Conservation (phyloP, 2,113 vertebrate species). For the Parotia lawesii region DNA sequence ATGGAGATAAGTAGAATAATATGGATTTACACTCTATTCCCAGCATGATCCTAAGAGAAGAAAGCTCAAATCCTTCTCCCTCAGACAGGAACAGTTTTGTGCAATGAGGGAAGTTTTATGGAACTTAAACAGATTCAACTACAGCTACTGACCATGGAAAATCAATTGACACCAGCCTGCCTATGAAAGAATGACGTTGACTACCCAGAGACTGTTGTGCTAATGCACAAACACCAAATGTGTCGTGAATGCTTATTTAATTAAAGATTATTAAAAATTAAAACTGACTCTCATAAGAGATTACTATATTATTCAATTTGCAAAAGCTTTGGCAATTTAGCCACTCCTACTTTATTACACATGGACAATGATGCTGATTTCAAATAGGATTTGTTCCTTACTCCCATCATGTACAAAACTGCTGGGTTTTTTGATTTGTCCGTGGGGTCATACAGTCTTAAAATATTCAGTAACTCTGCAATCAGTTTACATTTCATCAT, state of each 20-base stretch:
- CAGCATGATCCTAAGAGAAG: not conserved
- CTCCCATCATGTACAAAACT: not conserved
- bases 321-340: not conserved
- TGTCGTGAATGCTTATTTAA: not conserved
- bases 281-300: not conserved
- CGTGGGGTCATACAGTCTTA: fast-evolving
- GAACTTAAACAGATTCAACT: not conserved
- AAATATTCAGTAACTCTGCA: not conserved
- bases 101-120: not conserved
- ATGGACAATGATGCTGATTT: not conserved
- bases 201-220: not conserved
- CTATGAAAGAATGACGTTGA: not conserved
- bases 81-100: not conserved
- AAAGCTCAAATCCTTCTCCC: not conserved
- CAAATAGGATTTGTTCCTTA: not conserved
- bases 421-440: not conserved
- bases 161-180: not conserved
- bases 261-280: constrained; percentile 31
- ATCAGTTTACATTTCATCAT: not conserved
- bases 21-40: constrained; percentile 19
- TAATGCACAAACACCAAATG: not conserved
- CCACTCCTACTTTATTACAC: not conserved
- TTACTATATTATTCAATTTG: not conserved
- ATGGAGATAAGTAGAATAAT: constrained; percentile 36
- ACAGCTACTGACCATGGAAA: not conserved